Conservation (phyloP, 1,140 invertebrate species). For the Leptopilina boulardi region DNA sequence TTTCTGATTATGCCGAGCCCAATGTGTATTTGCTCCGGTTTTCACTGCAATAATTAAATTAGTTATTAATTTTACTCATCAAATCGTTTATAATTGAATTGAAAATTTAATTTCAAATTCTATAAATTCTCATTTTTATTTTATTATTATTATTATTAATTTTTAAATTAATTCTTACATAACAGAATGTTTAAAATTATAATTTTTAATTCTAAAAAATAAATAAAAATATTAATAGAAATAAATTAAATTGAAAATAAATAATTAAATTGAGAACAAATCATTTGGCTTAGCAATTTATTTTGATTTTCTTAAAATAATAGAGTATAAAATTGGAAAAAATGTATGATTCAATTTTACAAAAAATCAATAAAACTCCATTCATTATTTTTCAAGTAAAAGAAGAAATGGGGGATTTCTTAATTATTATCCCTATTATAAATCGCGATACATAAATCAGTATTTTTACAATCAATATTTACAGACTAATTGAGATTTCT, state of each 20-base stretch:
- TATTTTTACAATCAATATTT: background rate
- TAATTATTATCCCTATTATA: background rate
- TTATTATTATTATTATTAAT: too few relatives aligned
- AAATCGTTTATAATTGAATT: background rate
- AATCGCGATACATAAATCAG: background rate
- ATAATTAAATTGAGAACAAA: too few relatives aligned
- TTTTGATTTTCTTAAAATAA: too few relatives aligned
- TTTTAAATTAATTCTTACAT: too few relatives aligned
- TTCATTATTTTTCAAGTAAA: background rate
- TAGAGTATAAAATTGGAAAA: too few relatives aligned
- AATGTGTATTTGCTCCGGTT: conserved; percentile 76
- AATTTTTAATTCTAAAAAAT: too few relatives aligned
- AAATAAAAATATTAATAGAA: too few relatives aligned
- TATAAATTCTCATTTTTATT: background rate
- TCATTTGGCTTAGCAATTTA: too few relatives aligned
- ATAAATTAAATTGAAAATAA: too few relatives aligned
- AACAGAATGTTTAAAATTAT: too few relatives aligned
- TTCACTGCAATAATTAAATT: conserved; percentile 56
- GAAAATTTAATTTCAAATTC: background rate
- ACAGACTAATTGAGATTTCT: background rate
- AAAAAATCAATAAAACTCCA: too few relatives aligned
- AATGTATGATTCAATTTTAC: too few relatives aligned
- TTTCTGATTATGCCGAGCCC: conserved; percentile 80
- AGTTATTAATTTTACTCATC: conserved; percentile 32
- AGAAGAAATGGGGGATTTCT: background rate